Percentiles rank a stretch among this genome's conserved stretches.
Evolutionary conservation across 1,140 invertebrate genomes (phyloP).

Genomic region (Gryllus bimaculatus): DNA sequence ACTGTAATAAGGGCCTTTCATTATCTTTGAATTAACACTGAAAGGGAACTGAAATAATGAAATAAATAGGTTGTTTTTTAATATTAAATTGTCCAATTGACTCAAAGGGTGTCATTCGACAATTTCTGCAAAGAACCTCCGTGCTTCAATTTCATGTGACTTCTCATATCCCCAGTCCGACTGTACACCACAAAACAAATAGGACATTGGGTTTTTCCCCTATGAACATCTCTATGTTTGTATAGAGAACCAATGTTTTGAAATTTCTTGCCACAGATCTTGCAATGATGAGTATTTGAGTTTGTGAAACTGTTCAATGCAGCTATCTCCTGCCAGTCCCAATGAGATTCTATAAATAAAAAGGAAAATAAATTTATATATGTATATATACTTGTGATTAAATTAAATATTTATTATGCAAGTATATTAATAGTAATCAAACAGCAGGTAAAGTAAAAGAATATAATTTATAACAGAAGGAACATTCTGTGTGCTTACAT

Average conservation of each 20-base stretch:
- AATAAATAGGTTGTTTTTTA: too few species aligned
- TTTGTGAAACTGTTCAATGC: conserved; percentile 21
- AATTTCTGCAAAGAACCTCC: conserved; percentile 25
- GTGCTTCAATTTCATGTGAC: conserved; percentile 39
- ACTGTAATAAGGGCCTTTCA: too few species aligned
- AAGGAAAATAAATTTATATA: conserved; percentile 9
- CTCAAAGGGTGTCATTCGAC: too few species aligned
- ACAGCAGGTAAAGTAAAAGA: too few species aligned
- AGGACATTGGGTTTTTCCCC: conserved; percentile 40
- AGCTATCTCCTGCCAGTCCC: conserved; percentile 12
- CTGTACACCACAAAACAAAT: conserved; percentile 41
- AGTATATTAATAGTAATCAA: too few species aligned
- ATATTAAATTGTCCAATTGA: too few species aligned
- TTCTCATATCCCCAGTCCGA: conserved; percentile 41
- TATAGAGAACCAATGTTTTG: conserved; percentile 39
- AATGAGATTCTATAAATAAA: conserved; percentile 13
- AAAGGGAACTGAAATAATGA: background rate
- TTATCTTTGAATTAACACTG: background rate
- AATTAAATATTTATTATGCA: too few species aligned
- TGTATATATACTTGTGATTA: too few species aligned
- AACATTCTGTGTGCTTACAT: too few species aligned
- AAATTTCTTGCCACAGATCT: conserved; percentile 40
- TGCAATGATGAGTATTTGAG: conserved; percentile 36
- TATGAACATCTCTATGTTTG: conserved; percentile 44
- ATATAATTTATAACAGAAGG: too few species aligned